These are phyloP conservation scores for Galeopsomyia nigrocyanea DNA, from an alignment of 2,888 invertebrate species.

Conservation along the genomic window DNA sequence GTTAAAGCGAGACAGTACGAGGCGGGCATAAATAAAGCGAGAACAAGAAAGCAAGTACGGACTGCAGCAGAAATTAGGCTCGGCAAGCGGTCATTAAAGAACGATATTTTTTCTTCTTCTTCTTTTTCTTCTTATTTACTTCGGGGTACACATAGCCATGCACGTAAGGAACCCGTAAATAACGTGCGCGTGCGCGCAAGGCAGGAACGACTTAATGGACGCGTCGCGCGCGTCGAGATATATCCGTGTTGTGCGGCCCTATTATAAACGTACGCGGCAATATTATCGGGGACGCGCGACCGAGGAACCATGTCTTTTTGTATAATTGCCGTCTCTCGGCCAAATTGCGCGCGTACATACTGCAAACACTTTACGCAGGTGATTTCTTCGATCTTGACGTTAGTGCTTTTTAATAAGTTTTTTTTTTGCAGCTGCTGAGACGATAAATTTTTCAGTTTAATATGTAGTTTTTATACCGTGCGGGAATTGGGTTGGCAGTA, in stretches of 20 bases:
- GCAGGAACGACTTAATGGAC: slow-evolving; percentile 36
- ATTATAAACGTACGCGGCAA: slow-evolving; percentile 11
- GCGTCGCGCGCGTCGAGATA: background rate
- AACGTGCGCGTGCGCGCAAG: background rate
- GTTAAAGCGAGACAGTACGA: background rate
- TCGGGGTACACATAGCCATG: no score
- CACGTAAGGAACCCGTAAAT: slow-evolving; percentile 6
- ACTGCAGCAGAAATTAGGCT: slow-evolving; percentile 14
- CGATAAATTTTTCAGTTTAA: no score
- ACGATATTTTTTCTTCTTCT: slow-evolving; percentile 29
- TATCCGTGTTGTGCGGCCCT: slow-evolving; percentile 30
- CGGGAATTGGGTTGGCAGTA: no score
- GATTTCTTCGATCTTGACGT: no score
- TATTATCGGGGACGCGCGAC: background rate
- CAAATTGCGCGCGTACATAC: no score
- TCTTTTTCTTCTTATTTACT: background rate
- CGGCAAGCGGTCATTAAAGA: slow-evolving; percentile 28
- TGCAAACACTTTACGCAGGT: no score
- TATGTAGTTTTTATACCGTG: no score
- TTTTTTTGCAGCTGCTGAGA: no score
- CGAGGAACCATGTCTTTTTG: background rate
- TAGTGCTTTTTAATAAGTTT: no score
- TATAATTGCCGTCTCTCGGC: background rate
- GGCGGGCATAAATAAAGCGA: slow-evolving; percentile 22
- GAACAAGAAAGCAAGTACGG: slow-evolving; percentile 20